Evolutionary conservation across 2,888 invertebrate genomes (phyloP).

Genomic region (Apodemia duryi): DNA sequence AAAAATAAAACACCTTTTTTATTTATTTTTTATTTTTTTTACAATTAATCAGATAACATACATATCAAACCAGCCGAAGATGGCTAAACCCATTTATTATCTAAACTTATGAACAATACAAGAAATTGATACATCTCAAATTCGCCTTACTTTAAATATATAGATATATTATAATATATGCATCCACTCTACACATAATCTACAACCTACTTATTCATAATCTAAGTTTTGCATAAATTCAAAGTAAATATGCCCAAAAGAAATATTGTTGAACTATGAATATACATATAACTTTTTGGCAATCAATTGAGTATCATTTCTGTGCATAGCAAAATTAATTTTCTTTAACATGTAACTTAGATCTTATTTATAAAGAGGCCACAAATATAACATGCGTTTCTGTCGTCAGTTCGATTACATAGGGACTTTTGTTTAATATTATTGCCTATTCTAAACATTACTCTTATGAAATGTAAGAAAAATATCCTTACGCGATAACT

Average conservation of each 20-base stretch:
- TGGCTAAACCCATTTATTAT: constrained; percentile 80
- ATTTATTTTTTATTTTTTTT: constrained; percentile 69
- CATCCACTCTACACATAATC: constrained; percentile 78
- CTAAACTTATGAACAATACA: constrained; percentile 80
- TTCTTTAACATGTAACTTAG: constrained; percentile 79
- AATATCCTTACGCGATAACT: constrained; percentile 75
- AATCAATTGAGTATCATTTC: constrained; percentile 81
- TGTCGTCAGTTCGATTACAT: constrained; percentile 78
- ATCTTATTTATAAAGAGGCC: constrained; percentile 79
- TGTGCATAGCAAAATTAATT: constrained; percentile 79
- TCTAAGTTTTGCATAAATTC: constrained; percentile 78
- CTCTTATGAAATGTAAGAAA: constrained; percentile 76
- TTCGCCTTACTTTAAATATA: constrained; percentile 76
- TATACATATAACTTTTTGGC: constrained; percentile 80
- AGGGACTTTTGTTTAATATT: constrained; percentile 78
- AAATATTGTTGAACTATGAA: constrained; percentile 79
- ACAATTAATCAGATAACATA: constrained; percentile 79
- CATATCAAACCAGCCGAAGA: constrained; percentile 79
- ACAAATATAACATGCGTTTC: constrained; percentile 79
- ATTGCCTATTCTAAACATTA: constrained; percentile 76
- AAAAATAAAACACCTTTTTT: constrained; percentile 59
- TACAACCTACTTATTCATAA: constrained; percentile 78
- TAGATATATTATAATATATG: constrained; percentile 77
- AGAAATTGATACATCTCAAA: constrained; percentile 79
- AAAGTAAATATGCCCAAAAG: constrained; percentile 80